A percentile compares a stretch with the other conserved stretches of the same genome.
These are phyloP conservation scores for Empis stercorea DNA, from an alignment of 2,888 invertebrate genomes.

Conservation along the genomic window DNA sequence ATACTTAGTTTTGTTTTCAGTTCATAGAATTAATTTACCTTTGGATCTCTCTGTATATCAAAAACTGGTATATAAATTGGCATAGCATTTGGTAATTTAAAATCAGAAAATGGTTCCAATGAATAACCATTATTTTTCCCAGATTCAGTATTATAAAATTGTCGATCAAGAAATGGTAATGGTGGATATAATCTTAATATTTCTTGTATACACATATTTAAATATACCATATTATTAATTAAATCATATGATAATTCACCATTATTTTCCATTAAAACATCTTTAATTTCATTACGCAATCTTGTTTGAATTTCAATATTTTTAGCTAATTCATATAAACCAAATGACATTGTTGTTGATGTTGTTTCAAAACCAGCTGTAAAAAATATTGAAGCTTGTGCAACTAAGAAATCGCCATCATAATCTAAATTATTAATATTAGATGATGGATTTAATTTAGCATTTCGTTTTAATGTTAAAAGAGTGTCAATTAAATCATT, in stretches of 20 bases:
- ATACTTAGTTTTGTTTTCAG: no score
- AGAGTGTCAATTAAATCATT: conserved; percentile 41
- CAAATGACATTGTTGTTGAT: conserved; percentile 36
- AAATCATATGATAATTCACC: conserved; percentile 35
- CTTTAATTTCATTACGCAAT: conserved; percentile 34
- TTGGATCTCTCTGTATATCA: conserved; percentile 29
- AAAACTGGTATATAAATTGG: conserved; percentile 29
- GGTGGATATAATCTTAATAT: conserved; percentile 31
- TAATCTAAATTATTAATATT: conserved; percentile 15
- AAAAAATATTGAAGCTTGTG: conserved; percentile 32
- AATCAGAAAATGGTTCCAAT: conserved; percentile 26
- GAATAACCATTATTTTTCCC: conserved; percentile 17
- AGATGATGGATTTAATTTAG: conserved; percentile 12
- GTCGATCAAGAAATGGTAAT: conserved; percentile 31
- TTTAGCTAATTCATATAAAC: conserved; percentile 32
- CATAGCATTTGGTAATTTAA: conserved; percentile 23
- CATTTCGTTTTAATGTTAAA: conserved; percentile 31
- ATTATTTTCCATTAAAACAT: conserved; percentile 24
- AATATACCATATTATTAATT: conserved; percentile 33
- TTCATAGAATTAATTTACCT: no score
- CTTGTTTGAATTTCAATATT: conserved; percentile 33
- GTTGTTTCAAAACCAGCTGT: conserved; percentile 33
- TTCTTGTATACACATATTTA: conserved; percentile 35
- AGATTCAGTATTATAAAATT: conserved; percentile 21
- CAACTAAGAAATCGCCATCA: conserved; percentile 25